Evolutionary conservation across 2,888 invertebrate genomes (phyloP), one percentile per base, ranked within the genome.

Genomic region (Tipula confusa): DNA sequence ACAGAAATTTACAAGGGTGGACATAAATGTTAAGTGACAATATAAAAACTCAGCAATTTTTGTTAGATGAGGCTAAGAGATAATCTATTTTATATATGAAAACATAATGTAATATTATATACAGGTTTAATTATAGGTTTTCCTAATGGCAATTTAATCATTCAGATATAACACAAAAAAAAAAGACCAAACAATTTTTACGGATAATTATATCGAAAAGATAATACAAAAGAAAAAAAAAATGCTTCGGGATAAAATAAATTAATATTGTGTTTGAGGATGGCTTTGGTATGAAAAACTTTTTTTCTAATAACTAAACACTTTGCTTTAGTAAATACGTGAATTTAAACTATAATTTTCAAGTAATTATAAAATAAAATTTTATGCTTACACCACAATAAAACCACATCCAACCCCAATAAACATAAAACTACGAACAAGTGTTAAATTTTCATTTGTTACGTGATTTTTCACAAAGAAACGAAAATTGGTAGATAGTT

Each of bases 391-490:
- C 9, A 64, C 64, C 64, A 64, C 64, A 64, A n/a, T n/a, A n/a
- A 18, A 64, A 24, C 64, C 18, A 64, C 9, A 64, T 64, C 64
- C 18, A 7, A 24, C 38, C n/a, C 13, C 13, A 38, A 4, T 13
- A 24, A 24, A 64, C 9, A 48, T 24, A 18, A 18, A 9, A 48
- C 48, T 31, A 6, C 31, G 6, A 33, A n/a, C 38, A 64, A 64
- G 24, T 64, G 24, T 64, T 64, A 64, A 18, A 64, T 24, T 64
- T 24, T 64, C 9, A 64, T 24, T 24, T 24, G 64, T 64, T 38
- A 64, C 64, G 64, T 64, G 64, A 64, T 64, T 64, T 64, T 64
- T 18, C 24, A 64, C 64, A 64, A 64, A 64, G 24, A 64, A 64
- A 2, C 13, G 38, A 38, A 64, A 64, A 64, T 24, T 64, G 24